Evolutionary conservation across 2,113 vertebrate genomes (phyloP).

Genomic region (Cyprinodon tularosa): DNA sequence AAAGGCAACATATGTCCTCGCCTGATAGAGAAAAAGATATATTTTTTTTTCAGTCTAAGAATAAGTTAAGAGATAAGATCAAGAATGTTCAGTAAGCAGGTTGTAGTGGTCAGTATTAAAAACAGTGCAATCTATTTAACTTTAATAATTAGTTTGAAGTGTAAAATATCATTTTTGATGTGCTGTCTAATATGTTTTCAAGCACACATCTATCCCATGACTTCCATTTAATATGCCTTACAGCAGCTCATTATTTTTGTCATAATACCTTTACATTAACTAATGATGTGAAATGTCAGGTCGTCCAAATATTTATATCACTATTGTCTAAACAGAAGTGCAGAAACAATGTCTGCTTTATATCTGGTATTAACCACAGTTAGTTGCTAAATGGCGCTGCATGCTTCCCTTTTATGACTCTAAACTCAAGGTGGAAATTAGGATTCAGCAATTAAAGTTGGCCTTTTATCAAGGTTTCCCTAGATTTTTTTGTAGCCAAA

Average conservation of each 20-base stretch:
- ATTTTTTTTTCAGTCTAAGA: constrained; percentile 5
- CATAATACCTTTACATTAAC: constrained; percentile 2
- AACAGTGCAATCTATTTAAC: constrained; percentile 1
- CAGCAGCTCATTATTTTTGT: constrained; percentile 12
- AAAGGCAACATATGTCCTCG: constrained; percentile 18
- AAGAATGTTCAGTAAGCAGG: neutral
- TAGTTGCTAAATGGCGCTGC: constrained; percentile 4
- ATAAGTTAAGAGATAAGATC: constrained; percentile 23
- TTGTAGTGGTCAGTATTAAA: neutral
- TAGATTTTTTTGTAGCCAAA: neutral
- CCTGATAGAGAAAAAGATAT: constrained; percentile 3
- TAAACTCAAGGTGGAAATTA: neutral
- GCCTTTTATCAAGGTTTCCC: neutral
- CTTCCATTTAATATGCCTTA: constrained; percentile 19
- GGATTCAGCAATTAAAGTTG: neutral
- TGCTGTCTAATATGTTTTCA: neutral
- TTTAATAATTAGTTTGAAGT: neutral
- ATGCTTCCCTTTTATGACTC: neutral
- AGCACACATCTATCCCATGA: neutral
- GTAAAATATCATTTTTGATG: neutral
- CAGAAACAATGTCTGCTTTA: constrained; percentile 29
- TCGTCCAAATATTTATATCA: constrained; percentile 16
- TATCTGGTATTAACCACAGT: constrained; percentile 2
- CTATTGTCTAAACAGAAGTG: neutral
- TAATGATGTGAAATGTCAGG: constrained; percentile 17